phyloP scores from a whole-genome alignment of 2,797 vertebrate species.

The Channallabes apus region DNA sequence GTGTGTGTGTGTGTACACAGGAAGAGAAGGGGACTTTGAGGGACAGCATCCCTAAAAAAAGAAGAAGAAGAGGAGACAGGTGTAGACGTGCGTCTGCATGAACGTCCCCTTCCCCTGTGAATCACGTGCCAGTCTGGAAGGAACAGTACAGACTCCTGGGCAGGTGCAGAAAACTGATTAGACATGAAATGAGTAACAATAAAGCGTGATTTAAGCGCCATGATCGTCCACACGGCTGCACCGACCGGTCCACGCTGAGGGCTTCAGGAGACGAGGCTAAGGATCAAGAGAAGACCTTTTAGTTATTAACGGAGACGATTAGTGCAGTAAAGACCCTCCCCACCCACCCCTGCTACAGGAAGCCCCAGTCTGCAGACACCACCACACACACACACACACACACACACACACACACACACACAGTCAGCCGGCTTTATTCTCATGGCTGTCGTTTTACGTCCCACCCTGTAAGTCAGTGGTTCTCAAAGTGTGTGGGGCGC shows the following conservation, averaged over 20 bases:
- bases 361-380: neutral
- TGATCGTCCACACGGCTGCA: neutral
- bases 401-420: neutral
- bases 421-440: neutral
- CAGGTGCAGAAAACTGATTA: neutral
- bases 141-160: constrained; percentile 22
- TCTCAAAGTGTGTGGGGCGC: too few relatives aligned
- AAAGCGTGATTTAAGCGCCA: neutral
- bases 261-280: neutral
- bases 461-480: constrained; percentile 22
- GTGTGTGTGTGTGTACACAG: neutral
- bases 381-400: neutral
- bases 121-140: neutral
- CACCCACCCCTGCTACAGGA: neutral
- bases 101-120: neutral
- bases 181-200: neutral
- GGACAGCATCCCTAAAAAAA: neutral
- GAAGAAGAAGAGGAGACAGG: neutral
- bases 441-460: too few relatives aligned
- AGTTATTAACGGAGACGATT: neutral
- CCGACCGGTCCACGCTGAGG: neutral
- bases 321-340: too few relatives aligned
- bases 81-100: too few relatives aligned
- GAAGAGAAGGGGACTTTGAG: neutral
- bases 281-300: neutral